phyloP scores from a whole-genome alignment of 2,797 vertebrate genomes.

The Eulemur coronatus region DNA sequence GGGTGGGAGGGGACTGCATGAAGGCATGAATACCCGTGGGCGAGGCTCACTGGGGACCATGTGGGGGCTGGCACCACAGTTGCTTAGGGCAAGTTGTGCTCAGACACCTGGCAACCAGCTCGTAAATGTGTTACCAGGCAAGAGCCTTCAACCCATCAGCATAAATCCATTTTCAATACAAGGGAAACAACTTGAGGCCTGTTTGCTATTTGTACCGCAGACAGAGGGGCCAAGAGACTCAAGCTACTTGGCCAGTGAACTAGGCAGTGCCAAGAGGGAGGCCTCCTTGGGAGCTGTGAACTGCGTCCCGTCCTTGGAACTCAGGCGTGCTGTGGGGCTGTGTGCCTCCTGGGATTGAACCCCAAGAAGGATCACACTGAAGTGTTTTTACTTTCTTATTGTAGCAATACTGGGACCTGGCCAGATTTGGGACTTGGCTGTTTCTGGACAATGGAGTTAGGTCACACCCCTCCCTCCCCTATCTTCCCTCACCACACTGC shows the following conservation, averaged over 20 bases:
- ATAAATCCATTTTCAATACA: not conserved
- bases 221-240: not conserved
- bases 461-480: too few species aligned
- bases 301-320: not conserved
- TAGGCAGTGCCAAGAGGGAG: not conserved
- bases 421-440: not conserved
- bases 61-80: not conserved
- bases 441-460: not conserved
- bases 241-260: not conserved
- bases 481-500: fast-evolving
- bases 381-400: not conserved
- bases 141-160: not conserved
- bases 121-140: not conserved
- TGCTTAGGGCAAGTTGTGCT: not conserved
- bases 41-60: not conserved
- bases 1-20: too few species aligned
- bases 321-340: not conserved
- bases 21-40: not conserved
- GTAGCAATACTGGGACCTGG: not conserved
- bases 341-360: not conserved
- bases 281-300: not conserved
- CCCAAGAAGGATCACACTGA: not conserved
- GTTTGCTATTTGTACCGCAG: not conserved
- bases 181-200: not conserved
- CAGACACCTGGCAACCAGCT: not conserved